phyloP scores from a whole-genome alignment of 2,797 vertebrate species.

The Scyliorhinus canicula region DNA sequence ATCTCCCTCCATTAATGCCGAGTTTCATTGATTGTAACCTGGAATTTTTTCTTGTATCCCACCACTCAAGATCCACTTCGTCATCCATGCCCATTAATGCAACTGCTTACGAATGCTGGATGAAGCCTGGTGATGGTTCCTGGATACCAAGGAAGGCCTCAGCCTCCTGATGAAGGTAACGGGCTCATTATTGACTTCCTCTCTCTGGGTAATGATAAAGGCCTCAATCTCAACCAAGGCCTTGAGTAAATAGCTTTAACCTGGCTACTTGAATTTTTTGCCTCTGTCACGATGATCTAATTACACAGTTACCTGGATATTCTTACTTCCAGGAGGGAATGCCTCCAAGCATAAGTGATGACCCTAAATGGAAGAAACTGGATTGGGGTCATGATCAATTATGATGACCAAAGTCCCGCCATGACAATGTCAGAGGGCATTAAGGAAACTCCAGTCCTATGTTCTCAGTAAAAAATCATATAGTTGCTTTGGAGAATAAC shows the following conservation, averaged over 20 bases:
- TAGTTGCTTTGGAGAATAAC: background rate
- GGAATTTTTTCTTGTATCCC: background rate
- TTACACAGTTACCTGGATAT: background rate
- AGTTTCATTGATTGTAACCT: background rate
- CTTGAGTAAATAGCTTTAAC: background rate
- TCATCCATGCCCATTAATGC: background rate
- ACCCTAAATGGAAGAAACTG: background rate
- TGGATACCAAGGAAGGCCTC: background rate
- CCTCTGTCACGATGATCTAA: background rate
- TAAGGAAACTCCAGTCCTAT: background rate
- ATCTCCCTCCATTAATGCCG: background rate
- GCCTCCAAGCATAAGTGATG: background rate
- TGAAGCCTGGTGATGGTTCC: background rate
- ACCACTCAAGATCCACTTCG: rapidly evolving
- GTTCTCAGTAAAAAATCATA: background rate
- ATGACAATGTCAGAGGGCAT: background rate
- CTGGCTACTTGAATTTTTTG: background rate
- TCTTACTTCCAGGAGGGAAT: background rate
- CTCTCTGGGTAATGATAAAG: background rate
- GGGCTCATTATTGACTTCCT: background rate
- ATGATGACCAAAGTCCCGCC: background rate
- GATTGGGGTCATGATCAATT: background rate
- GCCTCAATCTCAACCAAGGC: background rate
- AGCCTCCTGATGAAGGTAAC: background rate
- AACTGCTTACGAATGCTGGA: background rate